phyloP scores from a whole-genome alignment of 2,888 invertebrate genomes.

The Busseola fusca region DNA sequence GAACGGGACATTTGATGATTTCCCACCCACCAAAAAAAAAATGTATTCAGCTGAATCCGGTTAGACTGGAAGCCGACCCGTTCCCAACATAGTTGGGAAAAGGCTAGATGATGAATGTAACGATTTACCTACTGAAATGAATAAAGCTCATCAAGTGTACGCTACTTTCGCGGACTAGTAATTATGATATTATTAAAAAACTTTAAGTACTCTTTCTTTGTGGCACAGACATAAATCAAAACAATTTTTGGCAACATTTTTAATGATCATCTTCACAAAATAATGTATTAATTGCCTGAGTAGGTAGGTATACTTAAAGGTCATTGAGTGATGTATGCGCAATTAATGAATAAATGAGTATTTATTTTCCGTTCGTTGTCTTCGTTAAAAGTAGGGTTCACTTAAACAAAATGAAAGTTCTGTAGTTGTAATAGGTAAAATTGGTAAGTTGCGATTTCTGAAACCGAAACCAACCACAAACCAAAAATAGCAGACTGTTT shows the following conservation, averaged over 20 bases:
- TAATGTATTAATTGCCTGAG: constrained; percentile 55
- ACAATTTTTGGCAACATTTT: constrained; percentile 61
- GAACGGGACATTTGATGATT: no score
- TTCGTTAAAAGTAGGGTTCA: constrained; percentile 15
- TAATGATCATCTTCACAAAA: constrained; percentile 54
- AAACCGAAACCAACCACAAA: background rate
- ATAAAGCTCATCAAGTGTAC: constrained; percentile 17
- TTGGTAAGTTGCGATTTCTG: background rate
- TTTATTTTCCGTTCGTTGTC: constrained; percentile 26
- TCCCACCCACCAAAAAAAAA: no score
- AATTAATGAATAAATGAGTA: constrained; percentile 33
- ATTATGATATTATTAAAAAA: constrained; percentile 41
- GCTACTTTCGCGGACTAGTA: constrained; percentile 28
- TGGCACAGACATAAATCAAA: constrained; percentile 48
- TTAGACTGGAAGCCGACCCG: no score
- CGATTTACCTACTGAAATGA: constrained; percentile 16
- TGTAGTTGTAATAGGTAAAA: background rate
- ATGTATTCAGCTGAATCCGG: no score
- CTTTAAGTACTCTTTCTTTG: constrained; percentile 27
- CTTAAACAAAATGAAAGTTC: background rate
- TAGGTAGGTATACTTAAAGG: constrained; percentile 49
- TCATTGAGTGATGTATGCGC: constrained; percentile 41
- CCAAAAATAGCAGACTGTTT: background rate
- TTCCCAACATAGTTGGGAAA: no score
- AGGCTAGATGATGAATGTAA: no score